A percentile compares a stretch with the other conserved stretches of the same genome.
These are phyloP conservation scores for Serripes groenlandicus DNA, from an alignment of 2,888 invertebrate genomes.

Conservation along the genomic window DNA sequence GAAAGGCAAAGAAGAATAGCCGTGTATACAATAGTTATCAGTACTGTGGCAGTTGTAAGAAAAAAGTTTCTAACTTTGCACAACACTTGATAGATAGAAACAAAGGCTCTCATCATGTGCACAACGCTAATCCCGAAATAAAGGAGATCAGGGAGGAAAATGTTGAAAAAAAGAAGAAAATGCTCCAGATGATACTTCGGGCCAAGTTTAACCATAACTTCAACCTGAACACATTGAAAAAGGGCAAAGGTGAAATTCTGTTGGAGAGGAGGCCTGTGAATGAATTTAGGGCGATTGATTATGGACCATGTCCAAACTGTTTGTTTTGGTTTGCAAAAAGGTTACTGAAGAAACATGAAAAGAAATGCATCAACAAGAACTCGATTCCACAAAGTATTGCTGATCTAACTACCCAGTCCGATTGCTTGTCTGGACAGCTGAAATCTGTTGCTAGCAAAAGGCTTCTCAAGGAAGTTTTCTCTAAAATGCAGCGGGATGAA, in stretches of 20 bases:
- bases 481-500: slow-evolving; percentile 35
- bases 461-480: slow-evolving; percentile 38
- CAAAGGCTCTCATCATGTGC: background rate
- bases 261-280: slow-evolving; percentile 21
- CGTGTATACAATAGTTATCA: background rate
- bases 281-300: background rate
- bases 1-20: background rate
- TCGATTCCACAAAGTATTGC: background rate
- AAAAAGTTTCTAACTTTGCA: background rate
- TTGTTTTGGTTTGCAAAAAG: slow-evolving; percentile 41
- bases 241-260: slow-evolving; percentile 42
- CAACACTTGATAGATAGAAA: background rate
- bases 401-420: slow-evolving; percentile 30
- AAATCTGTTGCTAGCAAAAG: slow-evolving; percentile 3
- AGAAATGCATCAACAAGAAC: background rate
- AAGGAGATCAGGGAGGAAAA: slow-evolving; percentile 9
- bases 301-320: slow-evolving; percentile 52
- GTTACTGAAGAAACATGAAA: slow-evolving; percentile 36
- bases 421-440: background rate
- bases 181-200: slow-evolving; percentile 2
- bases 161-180: background rate
- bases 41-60: background rate
- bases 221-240: slow-evolving; percentile 24
- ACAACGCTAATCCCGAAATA: slow-evolving; percentile 16
- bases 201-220: slow-evolving; percentile 31